Evolutionary conservation across 2,797 vertebrate genomes (phyloP).

Genomic region (Lacerta agilis): DNA sequence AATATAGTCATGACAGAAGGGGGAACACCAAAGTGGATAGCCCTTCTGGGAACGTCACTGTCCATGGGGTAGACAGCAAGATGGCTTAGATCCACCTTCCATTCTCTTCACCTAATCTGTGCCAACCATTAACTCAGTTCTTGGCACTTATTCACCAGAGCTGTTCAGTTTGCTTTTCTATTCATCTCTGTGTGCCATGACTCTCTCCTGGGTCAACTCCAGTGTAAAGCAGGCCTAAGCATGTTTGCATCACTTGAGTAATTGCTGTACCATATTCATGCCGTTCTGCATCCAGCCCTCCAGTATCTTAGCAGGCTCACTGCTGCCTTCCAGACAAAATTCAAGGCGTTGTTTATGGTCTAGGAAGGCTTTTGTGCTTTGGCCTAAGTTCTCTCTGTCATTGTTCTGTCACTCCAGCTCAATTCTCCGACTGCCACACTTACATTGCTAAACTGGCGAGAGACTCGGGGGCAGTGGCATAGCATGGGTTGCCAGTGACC

Average conservation of each 20-base stretch:
- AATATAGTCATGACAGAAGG: background rate
- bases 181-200: conserved; percentile 10
- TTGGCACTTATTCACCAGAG: conserved; percentile 22
- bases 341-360: background rate
- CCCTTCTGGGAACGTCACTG: conserved; percentile 16
- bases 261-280: background rate
- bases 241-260: conserved; percentile 30
- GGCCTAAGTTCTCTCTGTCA: background rate
- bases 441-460: background rate
- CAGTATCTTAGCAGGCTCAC: background rate
- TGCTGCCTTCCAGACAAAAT: background rate
- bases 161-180: conserved; percentile 22
- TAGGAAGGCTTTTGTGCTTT: background rate
- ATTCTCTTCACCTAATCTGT: conserved; percentile 21
- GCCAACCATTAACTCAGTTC: conserved; percentile 34
- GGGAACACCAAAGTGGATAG: background rate
- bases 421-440: background rate
- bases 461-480: background rate
- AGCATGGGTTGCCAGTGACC: too few relatives aligned
- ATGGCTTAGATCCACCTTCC: background rate
- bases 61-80: conserved; percentile 1
- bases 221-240: background rate
- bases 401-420: background rate
- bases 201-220: conserved; percentile 32
- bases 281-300: background rate